Evolutionary conservation across 2,113 vertebrate species (phyloP), one percentile per base, ranked within the genome.

Genomic region (Sylvietta virens): DNA sequence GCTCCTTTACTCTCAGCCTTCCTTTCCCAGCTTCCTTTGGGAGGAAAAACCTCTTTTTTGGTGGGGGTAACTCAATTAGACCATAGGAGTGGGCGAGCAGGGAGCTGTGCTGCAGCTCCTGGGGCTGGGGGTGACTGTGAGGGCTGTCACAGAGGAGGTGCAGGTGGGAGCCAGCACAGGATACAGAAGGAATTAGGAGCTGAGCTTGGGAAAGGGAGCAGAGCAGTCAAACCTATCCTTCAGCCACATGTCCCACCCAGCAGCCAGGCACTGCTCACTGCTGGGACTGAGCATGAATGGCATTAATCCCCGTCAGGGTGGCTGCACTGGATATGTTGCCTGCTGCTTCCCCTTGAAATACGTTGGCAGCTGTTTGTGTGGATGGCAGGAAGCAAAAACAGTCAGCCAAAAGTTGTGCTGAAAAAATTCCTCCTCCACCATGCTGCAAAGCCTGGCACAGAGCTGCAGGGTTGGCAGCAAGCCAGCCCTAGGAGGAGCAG

Each of bases 91-190:
- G 60, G 40, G 20, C 44, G 48, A 80, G 33, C 73, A 70, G 85
- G 56, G 80, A 45, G 24, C 45, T 76, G 37, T 11, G 28, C n/a
- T 86, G 47, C 56, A 70, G 11, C 77, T 65, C 23, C 39, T 64
- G 56, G n/a, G 24, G 31, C 72, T 30, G 28, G n/a, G 15, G 10
- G 16, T 84, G 51, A 7, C 86, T n/a, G 3, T 88, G 83, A 14
- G 2, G 2, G 21, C 17, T 79, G 56, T 78, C 61, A 27, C 40
- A 39, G 58, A 56, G 20, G 39, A 82, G 28, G 3, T 60, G 54
- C 66, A 50, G 19, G 45, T 2, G 3, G 30, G 44, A 94, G 15
- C 20, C 48, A 39, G 16, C 0, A 0, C 1, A 7, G 60, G 21
- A 67, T 60, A 26, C 21, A 44, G 50, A 79, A 81, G 51, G 58